phyloP scores from a whole-genome alignment of 2,113 vertebrate species.

The Oreocharis arfaki region DNA sequence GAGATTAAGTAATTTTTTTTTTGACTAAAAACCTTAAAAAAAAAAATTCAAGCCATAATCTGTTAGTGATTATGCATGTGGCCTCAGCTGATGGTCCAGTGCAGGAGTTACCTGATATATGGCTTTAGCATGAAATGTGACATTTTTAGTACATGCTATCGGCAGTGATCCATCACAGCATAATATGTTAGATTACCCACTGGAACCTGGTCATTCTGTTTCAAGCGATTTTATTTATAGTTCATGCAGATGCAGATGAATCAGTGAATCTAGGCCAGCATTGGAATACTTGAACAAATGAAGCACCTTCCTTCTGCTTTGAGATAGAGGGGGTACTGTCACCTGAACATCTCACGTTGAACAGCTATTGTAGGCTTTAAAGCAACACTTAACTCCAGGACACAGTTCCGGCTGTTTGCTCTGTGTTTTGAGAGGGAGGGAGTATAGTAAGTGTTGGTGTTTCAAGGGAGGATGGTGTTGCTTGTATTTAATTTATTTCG shows the following conservation, averaged over 20 bases:
- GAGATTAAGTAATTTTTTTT: neutral
- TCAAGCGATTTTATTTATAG: constrained; percentile 39
- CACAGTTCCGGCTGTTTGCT: neutral
- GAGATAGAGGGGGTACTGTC: neutral
- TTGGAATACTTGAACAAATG: neutral
- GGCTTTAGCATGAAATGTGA: neutral
- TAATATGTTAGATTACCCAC: neutral
- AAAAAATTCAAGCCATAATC: neutral
- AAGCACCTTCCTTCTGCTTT: neutral
- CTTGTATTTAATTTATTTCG: constrained; percentile 7
- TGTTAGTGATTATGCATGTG: neutral
- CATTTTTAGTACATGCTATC: constrained; percentile 32
- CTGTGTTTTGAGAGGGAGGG: neutral
- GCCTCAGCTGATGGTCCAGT: neutral
- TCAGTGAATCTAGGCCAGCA: neutral
- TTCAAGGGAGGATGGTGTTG: neutral
- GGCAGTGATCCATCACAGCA: neutral
- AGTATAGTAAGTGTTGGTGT: neutral
- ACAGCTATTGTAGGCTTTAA: neutral
- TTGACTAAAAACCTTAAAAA: neutral
- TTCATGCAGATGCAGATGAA: neutral
- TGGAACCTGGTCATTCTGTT: neutral
- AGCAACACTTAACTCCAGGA: neutral
- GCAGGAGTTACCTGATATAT: neutral
- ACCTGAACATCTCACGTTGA: neutral